phyloP scores from a whole-genome alignment of 2,113 vertebrate species.

The Aleadryas rufinucha region DNA sequence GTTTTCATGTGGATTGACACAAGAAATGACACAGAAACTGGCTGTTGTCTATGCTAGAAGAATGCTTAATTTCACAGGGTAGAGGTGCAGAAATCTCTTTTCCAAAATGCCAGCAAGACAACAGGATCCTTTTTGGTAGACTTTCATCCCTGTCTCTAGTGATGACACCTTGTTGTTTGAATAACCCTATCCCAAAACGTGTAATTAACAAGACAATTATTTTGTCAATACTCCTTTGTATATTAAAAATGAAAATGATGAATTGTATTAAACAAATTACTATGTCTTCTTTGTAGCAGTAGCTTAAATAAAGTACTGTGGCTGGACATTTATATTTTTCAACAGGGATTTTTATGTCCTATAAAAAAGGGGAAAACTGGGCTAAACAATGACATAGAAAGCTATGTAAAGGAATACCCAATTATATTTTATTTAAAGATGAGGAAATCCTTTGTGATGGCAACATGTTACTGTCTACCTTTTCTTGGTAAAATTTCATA shows the following conservation, averaged over 20 bases:
- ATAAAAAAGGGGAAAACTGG: background rate
- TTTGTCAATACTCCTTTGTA: background rate
- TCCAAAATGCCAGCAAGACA: background rate
- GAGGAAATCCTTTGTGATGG: background rate
- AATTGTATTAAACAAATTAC: background rate
- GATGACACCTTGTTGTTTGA: background rate
- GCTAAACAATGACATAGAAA: background rate
- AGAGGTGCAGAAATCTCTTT: background rate
- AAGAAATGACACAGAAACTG: background rate
- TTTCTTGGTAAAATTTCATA: background rate
- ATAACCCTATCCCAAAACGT: background rate
- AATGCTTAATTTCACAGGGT: background rate
- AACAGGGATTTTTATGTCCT: background rate
- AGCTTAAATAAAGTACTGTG: background rate
- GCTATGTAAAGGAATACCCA: background rate
- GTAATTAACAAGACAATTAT: background rate
- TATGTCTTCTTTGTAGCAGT: background rate
- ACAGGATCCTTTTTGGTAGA: background rate
- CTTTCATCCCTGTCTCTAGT: background rate
- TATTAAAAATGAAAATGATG: background rate
- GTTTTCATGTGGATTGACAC: background rate
- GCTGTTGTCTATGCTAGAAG: background rate
- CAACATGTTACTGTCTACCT: background rate
- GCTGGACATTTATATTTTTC: background rate
- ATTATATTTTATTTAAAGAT: background rate